Base-by-base conservation (phyloP, 1,140 invertebrate species). In the Mylabris phalerata region DNA sequence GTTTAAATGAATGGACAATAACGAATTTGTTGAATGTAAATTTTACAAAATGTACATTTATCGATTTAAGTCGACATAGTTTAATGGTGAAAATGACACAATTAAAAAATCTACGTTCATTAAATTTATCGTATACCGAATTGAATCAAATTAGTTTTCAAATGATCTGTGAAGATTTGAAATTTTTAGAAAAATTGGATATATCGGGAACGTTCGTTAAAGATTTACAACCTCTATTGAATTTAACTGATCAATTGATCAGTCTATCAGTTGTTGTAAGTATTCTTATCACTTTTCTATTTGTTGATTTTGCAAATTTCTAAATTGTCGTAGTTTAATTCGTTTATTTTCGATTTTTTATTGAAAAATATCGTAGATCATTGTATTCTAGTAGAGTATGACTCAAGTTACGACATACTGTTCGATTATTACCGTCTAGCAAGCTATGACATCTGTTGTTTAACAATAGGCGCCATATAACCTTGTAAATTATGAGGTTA, bases 61-160 rank as follows among this genome's bases (percentile, higher is more conserved):
- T 78, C 58, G 79, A 81, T 67, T 76, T 76, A 64, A 75, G 76
- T 55, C 75, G 77, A 73, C 79, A 71, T 67, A 65, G 62, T 56
- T 67, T 66, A 49, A 75, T 81, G 61, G 75, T 77, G 55, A 75
- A 79, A 50, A 73, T 83, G 46, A 77, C 75, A 62, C 76, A 82
- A 75, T 73, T 86, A 55, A 78, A 78, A 55, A 82, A 81, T 55
- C 71, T 90, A 40, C 81, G 82, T 49, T 79, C 77, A 45, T 73
- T 90, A n/a, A 87, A 89, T 74, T 81, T 89, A 1, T 83, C 85
- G 57, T 78, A 82, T 61, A 89, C 87, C 40, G 84, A 89, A 70
- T 83, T 90, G 61, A 87, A 87, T 71, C 80, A 79, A 57, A 80
- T 84, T 65, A 82, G 82, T 6, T 75, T 90, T 52, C 80, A 84